A percentile compares a stretch with the other conserved stretches of the same genome.
Evolutionary conservation across 2,888 invertebrate species (phyloP).

Genomic region (Hipparchia semele): DNA sequence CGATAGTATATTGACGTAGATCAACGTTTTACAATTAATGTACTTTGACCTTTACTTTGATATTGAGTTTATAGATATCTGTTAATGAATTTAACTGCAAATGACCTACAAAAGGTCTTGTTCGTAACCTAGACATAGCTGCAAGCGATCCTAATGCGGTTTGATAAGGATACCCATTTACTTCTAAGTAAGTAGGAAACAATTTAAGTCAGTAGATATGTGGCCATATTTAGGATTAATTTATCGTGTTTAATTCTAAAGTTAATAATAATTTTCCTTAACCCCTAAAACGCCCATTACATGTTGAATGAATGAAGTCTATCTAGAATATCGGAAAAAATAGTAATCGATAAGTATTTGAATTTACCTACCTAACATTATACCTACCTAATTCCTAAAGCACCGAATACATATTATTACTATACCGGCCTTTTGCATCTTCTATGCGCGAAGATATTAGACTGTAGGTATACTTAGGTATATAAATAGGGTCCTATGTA

Average conservation of each 20-base stretch:
- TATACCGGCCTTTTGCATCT: background rate
- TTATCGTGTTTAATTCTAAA: background rate
- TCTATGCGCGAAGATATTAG: background rate
- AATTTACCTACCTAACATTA: background rate
- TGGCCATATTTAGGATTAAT: conserved; percentile 6
- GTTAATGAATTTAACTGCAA: background rate
- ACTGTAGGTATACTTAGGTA: too few relatives aligned
- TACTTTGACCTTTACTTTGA: background rate
- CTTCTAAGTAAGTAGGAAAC: conserved; percentile 5
- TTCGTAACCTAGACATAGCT: conserved; percentile 29
- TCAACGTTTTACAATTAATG: background rate
- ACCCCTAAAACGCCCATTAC: background rate
- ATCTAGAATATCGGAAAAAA: background rate
- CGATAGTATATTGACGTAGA: background rate
- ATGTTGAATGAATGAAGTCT: background rate
- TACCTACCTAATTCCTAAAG: background rate
- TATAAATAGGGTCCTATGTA: background rate
- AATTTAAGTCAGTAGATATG: background rate
- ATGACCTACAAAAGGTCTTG: conserved; percentile 23
- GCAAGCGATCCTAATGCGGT: conserved; percentile 21
- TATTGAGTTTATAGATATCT: conserved; percentile 8
- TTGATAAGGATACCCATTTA: conserved; percentile 3
- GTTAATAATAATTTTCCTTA: background rate
- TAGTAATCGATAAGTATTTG: background rate
- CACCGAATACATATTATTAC: background rate